Evolutionary conservation across 1,140 invertebrate genomes (phyloP), one percentile per base, ranked within the genome.

Genomic region (Brachionus sp.): DNA sequence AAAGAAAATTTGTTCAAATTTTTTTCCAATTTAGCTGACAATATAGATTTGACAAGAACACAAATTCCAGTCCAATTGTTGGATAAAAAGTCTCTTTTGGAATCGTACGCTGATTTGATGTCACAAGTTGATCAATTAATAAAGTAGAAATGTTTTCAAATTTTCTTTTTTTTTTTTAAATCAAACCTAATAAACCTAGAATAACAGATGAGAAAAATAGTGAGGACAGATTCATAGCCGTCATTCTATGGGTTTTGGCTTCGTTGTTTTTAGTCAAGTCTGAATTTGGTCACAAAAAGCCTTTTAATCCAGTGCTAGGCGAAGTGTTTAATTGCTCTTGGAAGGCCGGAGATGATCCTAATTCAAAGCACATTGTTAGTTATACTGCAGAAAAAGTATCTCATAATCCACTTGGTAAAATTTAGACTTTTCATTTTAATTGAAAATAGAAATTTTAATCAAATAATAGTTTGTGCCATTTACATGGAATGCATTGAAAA

Each of bases 351-450:
- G 62, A 29, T 9, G 50, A 42, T 2, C 42, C 19, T 12, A 50
- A 75, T 23, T 85, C n/a, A 86, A 83, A 80, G 10, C 33, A 42
- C 19, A 19, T 53, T 50, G 83, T 91, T 12, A 87, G 86, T 0
- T 99, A 98, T 89, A 92, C 97, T 84, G 96, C 97, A 2, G 97
- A 99, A 90, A 97, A 99, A 91, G 97, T 99, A 4, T 98, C 95
- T 9, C 97, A 99, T 91, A 97, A 99, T 91, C 98, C 97, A 10
- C 97, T 97, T 84, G 94, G 94, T 94, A 91, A 90, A 88, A 87
- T 35, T 29, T 29, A 2, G 29, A 29, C 29, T 29, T 2, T 29
- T 29, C 29, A 29, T 29, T 29, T 29, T 2, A 29, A 29, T 29
- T 29, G 1, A 19, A 33, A 35, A 50, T 35, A 70, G 12, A 16